phyloP scores from a whole-genome alignment of 2,113 vertebrate species.

The Austrofundulus limnaeus region DNA sequence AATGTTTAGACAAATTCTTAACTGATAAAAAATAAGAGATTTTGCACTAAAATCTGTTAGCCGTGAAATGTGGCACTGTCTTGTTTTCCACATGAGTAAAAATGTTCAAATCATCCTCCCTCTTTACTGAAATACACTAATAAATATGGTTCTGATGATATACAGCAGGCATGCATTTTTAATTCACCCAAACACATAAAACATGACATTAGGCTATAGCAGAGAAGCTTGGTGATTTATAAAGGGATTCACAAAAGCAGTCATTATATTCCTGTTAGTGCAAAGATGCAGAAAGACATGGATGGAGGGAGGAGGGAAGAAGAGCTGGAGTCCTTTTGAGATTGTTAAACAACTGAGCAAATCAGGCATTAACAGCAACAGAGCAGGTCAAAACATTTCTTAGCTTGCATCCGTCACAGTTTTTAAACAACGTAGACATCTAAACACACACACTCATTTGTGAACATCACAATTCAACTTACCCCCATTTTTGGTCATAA shows the following conservation, averaged over 20 bases:
- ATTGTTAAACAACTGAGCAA: constrained; percentile 48
- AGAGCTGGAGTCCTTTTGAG: constrained; percentile 39
- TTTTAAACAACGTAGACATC: constrained; percentile 24
- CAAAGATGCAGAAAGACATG: constrained; percentile 47
- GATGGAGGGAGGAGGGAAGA: constrained; percentile 7
- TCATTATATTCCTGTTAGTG: constrained; percentile 43
- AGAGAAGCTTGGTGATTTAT: constrained; percentile 16
- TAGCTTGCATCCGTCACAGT: constrained; percentile 21
- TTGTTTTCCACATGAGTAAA: background rate
- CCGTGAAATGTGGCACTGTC: constrained; percentile 43
- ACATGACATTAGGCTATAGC: constrained; percentile 17
- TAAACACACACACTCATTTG: constrained; percentile 28
- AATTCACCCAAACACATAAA: constrained; percentile 25
- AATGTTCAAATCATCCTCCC: constrained; percentile 3
- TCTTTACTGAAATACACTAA: constrained; percentile 45
- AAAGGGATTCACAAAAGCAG: constrained; percentile 28
- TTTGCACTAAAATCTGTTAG: constrained; percentile 33
- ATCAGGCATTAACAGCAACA: constrained; percentile 41
- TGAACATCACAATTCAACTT: constrained; percentile 7
- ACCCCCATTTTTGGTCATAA: background rate
- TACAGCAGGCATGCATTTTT: constrained; percentile 11
- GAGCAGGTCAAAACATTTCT: constrained; percentile 39
- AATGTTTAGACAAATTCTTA: no score
- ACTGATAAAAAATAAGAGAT: no score
- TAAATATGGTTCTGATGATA: constrained; percentile 5